Evolutionary conservation across 2,797 vertebrate genomes (phyloP), one percentile per base, ranked within the genome.

Genomic region (Sebastes nivosus): DNA sequence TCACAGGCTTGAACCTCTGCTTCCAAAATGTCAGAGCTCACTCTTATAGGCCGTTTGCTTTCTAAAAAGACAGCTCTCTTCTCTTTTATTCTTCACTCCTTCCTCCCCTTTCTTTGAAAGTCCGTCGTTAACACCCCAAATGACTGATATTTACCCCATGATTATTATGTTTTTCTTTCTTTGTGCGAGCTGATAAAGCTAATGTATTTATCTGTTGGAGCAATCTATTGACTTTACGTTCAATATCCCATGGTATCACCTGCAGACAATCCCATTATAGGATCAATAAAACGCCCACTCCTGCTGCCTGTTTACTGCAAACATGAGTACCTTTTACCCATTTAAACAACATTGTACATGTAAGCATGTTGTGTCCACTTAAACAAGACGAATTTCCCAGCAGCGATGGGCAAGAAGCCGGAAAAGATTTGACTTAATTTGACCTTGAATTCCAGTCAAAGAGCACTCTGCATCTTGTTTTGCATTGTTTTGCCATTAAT

Each of bases 1-100:
- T 81, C 57, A 22, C 34, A 81, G 76, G 36, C 79, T 82, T 27
- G 57, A 67, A 63, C 65, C 76, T 81, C 75, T 80, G 72, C 77
- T 69, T 82, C 69, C 36, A 72, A 83, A 87, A 81, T 82, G 81
- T 79, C 24, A 27, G 22, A 9, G 54, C 64, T 81, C 64, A 20
- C 20, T 54, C 69, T 71, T 34, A 38, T 61, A 75, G 42, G 30
- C 72, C 70, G 55, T 81, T 61, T 72, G 61, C 54, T 59, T 58
- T 73, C 24, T 18, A 18, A 76, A 80, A 69, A 66, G 16, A 80
- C 57, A 65, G 36, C 42, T 64, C 14, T 63, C 27, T 16, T 22
- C 22, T 73, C 18, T 11, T 72, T 32, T 50, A 29, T 71, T 46
- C 18, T 46, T 61, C 14, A 46, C 13, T 50, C 68, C 8, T 30